Evolutionary conservation across 2,888 invertebrate species (phyloP), one percentile per base, ranked within the genome.

Genomic region (Eulithis prunata): DNA sequence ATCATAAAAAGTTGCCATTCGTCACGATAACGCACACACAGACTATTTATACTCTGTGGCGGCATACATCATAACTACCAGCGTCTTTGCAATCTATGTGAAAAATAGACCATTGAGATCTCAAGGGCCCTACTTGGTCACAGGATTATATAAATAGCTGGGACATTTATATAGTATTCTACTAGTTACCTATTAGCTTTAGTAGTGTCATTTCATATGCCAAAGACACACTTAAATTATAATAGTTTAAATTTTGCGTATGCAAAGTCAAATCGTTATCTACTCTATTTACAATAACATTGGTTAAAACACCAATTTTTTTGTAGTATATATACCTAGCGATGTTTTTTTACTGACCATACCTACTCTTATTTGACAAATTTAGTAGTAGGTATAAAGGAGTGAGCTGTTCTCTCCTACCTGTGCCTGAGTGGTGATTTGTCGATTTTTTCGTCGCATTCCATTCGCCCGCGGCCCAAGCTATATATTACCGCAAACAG

Each of bases 391-490:
- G n/a, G n/a, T n/a, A n/a, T n/a, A 47, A 45, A 51, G 8, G 47
- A 43, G n/a, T n/a, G 12, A 55, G 46, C 62, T 46, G 38, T 47
- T 38, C 14, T 4, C 0, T 10, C 10, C 0, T 2, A 28, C 0
- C 62, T 66, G 32, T 47, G 46, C 61, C 63, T 59, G 78, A 79
- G 79, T 78, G 79, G 77, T 79, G 77, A 82, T 82, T 81, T 80
- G 81, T 81, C 78, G 73, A 71, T 70, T 77, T 81, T 75, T 80
- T 80, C 81, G 77, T 79, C 75, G 75, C 68, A 70, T 74, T 75
- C 72, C 73, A 70, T 74, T 73, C 68, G 71, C 68, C 64, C 57
- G 58, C 64, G 57, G 58, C 69, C 46, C 56, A 12, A 12, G 49
- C 56, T 45, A 72, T 76, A 77, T 68, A 66, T 78, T 70, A 70